A percentile compares a stretch with the other conserved stretches of the same genome.
These are phyloP conservation scores for Gymnobelideus leadbeateri DNA, from an alignment of 2,113 vertebrate species.

Conservation along the genomic window DNA sequence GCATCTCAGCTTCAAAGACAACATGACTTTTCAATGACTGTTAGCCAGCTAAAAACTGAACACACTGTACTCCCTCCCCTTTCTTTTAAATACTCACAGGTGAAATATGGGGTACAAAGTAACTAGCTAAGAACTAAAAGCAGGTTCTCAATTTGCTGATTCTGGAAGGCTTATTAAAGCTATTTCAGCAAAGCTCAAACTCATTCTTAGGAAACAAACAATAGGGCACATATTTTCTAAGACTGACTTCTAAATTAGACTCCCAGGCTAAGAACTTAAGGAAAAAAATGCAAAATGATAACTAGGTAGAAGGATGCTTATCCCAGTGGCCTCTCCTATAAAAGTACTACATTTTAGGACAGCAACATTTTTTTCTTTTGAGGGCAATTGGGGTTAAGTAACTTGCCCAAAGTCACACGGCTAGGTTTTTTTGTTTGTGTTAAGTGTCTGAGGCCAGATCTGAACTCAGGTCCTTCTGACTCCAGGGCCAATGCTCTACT, in stretches of 20 bases:
- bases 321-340: background rate
- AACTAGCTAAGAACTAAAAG: background rate
- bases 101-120: background rate
- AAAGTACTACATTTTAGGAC: background rate
- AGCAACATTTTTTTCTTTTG: too few species aligned
- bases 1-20: slow-evolving; percentile 45
- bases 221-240: background rate
- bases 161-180: background rate
- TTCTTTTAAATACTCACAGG: slow-evolving; percentile 29
- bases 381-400: too few species aligned
- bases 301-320: background rate
- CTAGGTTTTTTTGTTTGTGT: too few species aligned
- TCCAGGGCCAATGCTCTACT: too few species aligned
- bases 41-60: background rate
- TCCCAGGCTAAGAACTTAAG: background rate
- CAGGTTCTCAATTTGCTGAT: background rate
- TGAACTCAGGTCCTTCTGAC: too few species aligned
- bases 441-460: too few species aligned
- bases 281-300: background rate
- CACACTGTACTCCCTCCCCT: background rate
- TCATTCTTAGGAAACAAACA: background rate
- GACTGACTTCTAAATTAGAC: background rate
- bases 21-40: slow-evolving; percentile 16
- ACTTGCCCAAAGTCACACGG: too few species aligned
- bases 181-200: background rate